These are phyloP conservation scores for Talpa occidentalis DNA, from an alignment of 2,113 vertebrate species.

Conservation along the genomic window DNA sequence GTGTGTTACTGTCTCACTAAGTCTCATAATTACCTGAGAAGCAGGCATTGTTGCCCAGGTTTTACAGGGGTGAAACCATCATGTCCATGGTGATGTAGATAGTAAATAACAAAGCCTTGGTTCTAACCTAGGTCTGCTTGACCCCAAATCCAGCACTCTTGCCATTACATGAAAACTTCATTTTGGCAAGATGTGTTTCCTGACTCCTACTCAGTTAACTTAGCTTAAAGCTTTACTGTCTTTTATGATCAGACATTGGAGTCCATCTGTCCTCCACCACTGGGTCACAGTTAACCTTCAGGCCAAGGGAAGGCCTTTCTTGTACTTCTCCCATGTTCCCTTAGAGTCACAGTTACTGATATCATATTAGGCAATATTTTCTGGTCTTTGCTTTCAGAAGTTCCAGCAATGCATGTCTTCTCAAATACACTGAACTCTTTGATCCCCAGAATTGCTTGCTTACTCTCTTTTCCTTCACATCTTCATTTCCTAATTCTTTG, in stretches of 20 bases:
- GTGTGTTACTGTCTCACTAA: neutral
- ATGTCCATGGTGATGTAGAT: neutral
- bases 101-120: conserved; percentile 15
- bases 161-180: neutral
- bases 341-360: neutral
- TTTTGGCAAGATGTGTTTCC: neutral
- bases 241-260: neutral
- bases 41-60: neutral
- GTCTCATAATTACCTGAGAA: conserved; percentile 8
- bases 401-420: neutral
- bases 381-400: neutral
- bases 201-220: neutral
- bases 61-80: neutral
- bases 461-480: neutral
- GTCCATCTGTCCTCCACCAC: neutral
- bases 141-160: neutral
- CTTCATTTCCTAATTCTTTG: neutral
- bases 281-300: neutral
- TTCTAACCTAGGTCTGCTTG: neutral
- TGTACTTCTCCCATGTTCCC: neutral
- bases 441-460: neutral
- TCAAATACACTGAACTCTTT: neutral
- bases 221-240: neutral
- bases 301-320: neutral
- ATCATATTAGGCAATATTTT: neutral